Evolutionary conservation across 1,140 invertebrate genomes (phyloP).

Genomic region (Globodera rostochiensis): DNA sequence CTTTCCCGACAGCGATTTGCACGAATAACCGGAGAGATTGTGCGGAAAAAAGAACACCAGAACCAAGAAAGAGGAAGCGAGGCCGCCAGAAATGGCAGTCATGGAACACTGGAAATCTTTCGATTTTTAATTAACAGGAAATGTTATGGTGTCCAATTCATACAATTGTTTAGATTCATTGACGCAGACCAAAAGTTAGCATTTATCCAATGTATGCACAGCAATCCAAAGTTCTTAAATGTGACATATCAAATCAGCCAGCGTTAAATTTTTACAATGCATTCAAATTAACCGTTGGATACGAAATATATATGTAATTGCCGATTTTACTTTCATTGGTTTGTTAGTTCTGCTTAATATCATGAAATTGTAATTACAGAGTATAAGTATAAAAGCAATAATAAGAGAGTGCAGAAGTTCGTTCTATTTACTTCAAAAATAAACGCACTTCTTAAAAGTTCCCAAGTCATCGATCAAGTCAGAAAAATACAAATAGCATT

Average conservation of each 20-base stretch:
- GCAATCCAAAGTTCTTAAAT: background rate
- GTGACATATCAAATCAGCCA: background rate
- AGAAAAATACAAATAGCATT: no score
- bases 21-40: conserved; percentile 24
- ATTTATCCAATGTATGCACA: background rate
- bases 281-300: background rate
- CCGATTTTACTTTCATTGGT: background rate
- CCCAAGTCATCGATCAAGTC: no score
- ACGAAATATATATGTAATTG: background rate
- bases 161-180: background rate
- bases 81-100: background rate
- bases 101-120: conserved; percentile 5
- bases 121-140: conserved; percentile 16
- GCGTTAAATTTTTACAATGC: background rate
- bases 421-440: no score
- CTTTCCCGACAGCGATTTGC: conserved; percentile 34
- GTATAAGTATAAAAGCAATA: no score
- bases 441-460: no score
- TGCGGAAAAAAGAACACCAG: conserved; percentile 3
- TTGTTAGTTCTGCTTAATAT: background rate
- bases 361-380: background rate
- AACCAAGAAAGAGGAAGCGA: background rate
- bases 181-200: background rate
- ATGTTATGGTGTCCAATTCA: background rate
- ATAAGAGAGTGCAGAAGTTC: no score